Percentiles rank a stretch among this genome's conserved stretches.
phyloP scores from a whole-genome alignment of 2,888 invertebrate species.

The Proisotoma minuta region DNA sequence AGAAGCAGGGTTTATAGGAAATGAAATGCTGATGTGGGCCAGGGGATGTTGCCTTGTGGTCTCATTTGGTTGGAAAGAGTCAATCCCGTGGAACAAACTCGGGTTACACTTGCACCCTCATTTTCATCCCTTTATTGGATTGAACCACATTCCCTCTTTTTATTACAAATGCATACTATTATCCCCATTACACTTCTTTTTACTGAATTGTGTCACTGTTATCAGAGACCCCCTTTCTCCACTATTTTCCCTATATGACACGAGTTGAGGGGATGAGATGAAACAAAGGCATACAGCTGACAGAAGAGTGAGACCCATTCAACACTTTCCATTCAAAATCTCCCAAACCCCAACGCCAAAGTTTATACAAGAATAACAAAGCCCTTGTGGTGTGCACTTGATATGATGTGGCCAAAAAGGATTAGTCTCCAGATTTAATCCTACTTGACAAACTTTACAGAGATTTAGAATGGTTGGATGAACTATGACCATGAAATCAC shows the following conservation, averaged over 20 bases:
- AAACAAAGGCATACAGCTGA: constrained; percentile 7
- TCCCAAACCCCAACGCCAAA: constrained; percentile 1
- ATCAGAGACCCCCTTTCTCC: constrained; percentile 3
- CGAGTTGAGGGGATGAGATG: constrained; percentile 4
- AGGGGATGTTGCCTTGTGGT: constrained; percentile 13
- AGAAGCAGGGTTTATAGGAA: not conserved
- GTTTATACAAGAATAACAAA: constrained; percentile 18
- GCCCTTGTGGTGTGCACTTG: constrained; percentile 18
- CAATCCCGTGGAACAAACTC: constrained; percentile 11
- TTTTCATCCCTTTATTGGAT: constrained; percentile 14
- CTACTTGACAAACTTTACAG: constrained; percentile 11
- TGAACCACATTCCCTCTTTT: constrained; percentile 18
- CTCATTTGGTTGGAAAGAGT: constrained; percentile 9
- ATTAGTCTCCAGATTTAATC: constrained; percentile 17
- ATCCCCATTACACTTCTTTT: constrained; percentile 12
- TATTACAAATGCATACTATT: constrained; percentile 5
- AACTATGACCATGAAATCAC: constrained; percentile 1
- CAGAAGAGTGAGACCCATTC: not conserved
- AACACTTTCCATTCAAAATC: not conserved
- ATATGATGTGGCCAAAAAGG: constrained; percentile 17
- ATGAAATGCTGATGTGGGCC: constrained; percentile 9
- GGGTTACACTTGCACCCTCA: constrained; percentile 1
- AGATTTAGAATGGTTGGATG: not conserved
- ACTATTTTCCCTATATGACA: constrained; percentile 3
- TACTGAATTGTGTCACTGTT: constrained; percentile 15